phyloP scores from a whole-genome alignment of 2,888 invertebrate species.

The Epirrhoe tristata region DNA sequence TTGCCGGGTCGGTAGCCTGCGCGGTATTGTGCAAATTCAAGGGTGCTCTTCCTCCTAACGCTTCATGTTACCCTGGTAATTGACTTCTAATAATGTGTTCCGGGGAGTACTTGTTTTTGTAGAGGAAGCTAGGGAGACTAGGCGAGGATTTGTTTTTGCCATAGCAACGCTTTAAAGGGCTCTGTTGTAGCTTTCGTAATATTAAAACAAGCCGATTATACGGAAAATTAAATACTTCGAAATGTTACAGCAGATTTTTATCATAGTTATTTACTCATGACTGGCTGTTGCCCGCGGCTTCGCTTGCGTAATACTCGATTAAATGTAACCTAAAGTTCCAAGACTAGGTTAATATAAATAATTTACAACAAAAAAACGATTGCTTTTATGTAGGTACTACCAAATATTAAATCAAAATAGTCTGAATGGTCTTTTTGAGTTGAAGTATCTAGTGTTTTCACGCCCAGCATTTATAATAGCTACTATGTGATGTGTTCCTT shows the following conservation, averaged over 20 bases:
- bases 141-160: background rate
- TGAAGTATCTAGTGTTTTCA: no score
- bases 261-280: no score
- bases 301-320: no score
- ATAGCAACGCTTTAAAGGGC: constrained; percentile 1
- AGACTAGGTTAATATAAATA: no score
- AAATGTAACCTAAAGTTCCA: no score
- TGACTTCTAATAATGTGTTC: constrained; percentile 34
- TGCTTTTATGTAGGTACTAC: no score
- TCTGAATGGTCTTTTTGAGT: no score
- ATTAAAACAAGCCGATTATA: background rate
- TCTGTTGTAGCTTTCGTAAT: background rate
- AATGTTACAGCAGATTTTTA: no score
- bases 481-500: background rate
- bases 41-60: constrained; percentile 18
- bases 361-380: no score
- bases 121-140: constrained; percentile 7
- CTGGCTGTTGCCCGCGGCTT: no score
- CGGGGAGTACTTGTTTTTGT: constrained; percentile 20
- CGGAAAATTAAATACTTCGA: no score
- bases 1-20: constrained; percentile 25
- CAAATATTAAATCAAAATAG: no score
- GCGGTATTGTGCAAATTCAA: constrained; percentile 27
- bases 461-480: background rate
- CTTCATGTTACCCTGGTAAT: constrained; percentile 29